Conservation (phyloP, 2,113 vertebrate species). For the Sylvietta virens region DNA sequence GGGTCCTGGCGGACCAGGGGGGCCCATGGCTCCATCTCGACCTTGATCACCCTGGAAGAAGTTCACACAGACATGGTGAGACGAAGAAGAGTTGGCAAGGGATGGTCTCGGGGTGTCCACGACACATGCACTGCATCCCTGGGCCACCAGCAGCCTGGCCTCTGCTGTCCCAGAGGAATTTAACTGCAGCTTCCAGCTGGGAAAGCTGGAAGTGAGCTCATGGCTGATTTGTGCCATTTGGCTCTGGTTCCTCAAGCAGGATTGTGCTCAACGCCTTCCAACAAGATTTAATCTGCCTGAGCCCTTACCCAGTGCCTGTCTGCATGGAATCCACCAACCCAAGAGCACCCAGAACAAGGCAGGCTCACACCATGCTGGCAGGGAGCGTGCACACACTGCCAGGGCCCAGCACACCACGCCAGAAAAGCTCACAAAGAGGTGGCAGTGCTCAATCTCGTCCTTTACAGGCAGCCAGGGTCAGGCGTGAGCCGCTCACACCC, state of each 20-base stretch:
- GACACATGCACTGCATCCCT: neutral
- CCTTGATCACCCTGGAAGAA: constrained; percentile 89
- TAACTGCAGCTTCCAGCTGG: neutral
- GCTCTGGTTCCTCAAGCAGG: neutral
- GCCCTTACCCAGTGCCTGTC: neutral
- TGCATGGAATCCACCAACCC: neutral
- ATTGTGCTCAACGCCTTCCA: neutral
- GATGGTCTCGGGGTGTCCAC: neutral
- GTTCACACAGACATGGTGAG: constrained; percentile 51
- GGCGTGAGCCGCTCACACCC: fast-evolving
- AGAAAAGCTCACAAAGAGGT: neutral
- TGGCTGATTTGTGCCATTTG: neutral
- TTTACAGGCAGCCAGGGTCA: neutral
- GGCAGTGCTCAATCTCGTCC: neutral
- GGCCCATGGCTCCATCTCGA: constrained; percentile 83
- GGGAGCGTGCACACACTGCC: neutral
- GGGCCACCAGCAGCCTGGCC: neutral
- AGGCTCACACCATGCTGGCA: neutral
- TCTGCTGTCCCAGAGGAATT: neutral
- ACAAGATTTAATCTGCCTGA: neutral
- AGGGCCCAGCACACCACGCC: neutral
- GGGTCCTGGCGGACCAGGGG: constrained; percentile 86
- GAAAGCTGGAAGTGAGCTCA: neutral
- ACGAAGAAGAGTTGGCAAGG: fast-evolving
- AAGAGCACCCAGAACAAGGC: neutral